Base-by-base conservation (phyloP, 2,797 vertebrate species). In the Avahi laniger region DNA sequence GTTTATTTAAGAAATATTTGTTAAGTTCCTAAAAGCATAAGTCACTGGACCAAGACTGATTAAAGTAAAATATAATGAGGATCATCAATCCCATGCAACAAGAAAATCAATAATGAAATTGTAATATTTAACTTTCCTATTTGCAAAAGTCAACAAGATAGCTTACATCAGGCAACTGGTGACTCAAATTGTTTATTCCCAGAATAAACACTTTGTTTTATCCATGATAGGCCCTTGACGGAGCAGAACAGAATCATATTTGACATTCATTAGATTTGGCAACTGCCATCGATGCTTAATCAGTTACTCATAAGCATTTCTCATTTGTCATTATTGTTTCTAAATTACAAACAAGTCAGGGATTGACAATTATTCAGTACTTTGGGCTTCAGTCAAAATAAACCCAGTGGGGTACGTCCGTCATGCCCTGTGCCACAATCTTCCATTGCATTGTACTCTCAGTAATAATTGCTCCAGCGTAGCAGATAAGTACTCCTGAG, bases 341-440 rank as follows among this genome's bases (percentile, higher is more conserved):
- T 75, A 89, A 94, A 93, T 97, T 84, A 54, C 3, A 94, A 92
- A 90, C 61, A 96, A 95, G 89, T 52, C 85, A 95, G 89, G 87
- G 63, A 83, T 91, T 54, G 87, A 88, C 28, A 93, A 93, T 73
- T 85, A 94, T 78, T 90, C 6, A 67, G 33, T 65, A 89, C 52
- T 85, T 85, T 41, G 24, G 28, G 14, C 28, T 94, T 95, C 69
- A 89, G 81, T 93, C 11, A 95, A 97, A 91, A 95, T 76, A 72
- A 95, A 86, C n/a, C 38, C 65, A 88, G 43, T 41, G 18, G 13
- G 18, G 38, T 65, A 9, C 35, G 54, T 73, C 59, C 72, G 46
- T 87, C 75, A n/a, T 33, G 76, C 54, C 35, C 28, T 11, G 28
- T 6, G 13, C 24, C 41, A 81, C 7, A 35, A 63, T 59, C 28